Conservation (phyloP, 2,797 vertebrate species). For the Merluccius polli region DNA sequence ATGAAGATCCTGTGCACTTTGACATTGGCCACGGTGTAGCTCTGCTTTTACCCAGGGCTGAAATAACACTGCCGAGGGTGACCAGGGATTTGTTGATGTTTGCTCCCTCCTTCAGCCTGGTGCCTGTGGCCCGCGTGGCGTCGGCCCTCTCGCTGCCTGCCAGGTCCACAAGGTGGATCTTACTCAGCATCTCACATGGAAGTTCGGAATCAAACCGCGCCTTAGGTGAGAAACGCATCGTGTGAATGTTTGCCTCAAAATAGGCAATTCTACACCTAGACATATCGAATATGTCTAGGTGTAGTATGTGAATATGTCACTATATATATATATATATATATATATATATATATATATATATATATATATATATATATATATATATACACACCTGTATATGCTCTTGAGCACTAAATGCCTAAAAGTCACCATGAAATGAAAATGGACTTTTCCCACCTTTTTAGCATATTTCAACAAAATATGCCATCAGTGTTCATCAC, state of each 20-base stretch:
- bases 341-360: too few relatives aligned
- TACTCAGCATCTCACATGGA: constrained; percentile 89
- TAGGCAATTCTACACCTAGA: constrained; percentile 19
- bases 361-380: too few relatives aligned
- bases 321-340: too few relatives aligned
- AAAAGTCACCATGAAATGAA: too few relatives aligned
- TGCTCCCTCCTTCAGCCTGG: constrained; percentile 88
- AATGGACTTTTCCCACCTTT: too few relatives aligned
- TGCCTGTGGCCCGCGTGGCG: constrained; percentile 77
- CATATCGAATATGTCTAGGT: too few relatives aligned
- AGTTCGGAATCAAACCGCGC: constrained; percentile 86
- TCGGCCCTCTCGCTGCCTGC: constrained; percentile 90
- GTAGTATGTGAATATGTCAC: too few relatives aligned
- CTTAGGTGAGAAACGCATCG: constrained; percentile 55
- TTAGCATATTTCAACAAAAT: too few relatives aligned
- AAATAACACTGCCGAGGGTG: constrained; percentile 93
- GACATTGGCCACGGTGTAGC: constrained; percentile 5
- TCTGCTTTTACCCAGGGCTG: constrained; percentile 81
- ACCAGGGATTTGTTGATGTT: constrained; percentile 96
- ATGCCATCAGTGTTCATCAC: too few relatives aligned
- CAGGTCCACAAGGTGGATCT: constrained; percentile 94
- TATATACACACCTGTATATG: too few relatives aligned
- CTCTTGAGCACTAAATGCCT: too few relatives aligned
- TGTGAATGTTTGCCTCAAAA: constrained; percentile 21
- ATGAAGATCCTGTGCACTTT: constrained; percentile 14